phyloP scores from a whole-genome alignment of 2,888 invertebrate species.

The Oxyscelio sp. region DNA sequence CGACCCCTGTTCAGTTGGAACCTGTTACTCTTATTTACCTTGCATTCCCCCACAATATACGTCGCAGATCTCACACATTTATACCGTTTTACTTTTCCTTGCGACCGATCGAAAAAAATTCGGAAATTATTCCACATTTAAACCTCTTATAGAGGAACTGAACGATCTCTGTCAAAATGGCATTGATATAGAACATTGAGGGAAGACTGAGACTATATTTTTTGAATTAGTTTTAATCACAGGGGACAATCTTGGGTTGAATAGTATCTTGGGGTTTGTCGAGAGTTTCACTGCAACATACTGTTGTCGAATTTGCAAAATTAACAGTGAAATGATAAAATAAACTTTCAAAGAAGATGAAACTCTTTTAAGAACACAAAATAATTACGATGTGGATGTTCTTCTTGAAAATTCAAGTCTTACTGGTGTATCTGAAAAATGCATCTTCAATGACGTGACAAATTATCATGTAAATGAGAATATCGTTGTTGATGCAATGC shows the following conservation, averaged over 20 bases:
- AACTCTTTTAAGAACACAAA: conserved; percentile 15
- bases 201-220: neutral
- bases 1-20: conserved; percentile 1
- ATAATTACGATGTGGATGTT: conserved; percentile 31
- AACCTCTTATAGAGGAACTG: conserved; percentile 17
- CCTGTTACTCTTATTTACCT: conserved; percentile 21
- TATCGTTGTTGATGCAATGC: conserved; percentile 38
- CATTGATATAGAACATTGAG: conserved; percentile 22
- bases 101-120: conserved; percentile 16
- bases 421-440: conserved; percentile 33
- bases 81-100: conserved; percentile 21
- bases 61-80: conserved; percentile 14
- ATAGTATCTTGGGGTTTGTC: conserved; percentile 16
- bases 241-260: conserved; percentile 29
- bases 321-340: conserved; percentile 8
- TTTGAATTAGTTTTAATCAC: conserved; percentile 23
- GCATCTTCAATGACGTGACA: conserved; percentile 57
- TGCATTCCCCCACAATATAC: conserved; percentile 31
- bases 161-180: conserved; percentile 23
- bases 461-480: conserved; percentile 46
- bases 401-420: neutral
- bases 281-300: conserved; percentile 10
- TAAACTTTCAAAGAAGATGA: conserved; percentile 5
- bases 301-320: conserved; percentile 39
- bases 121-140: conserved; percentile 18